Percentiles rank a stretch among this genome's conserved stretches.
These are phyloP conservation scores for Strigops habroptila DNA, from an alignment of 2,113 vertebrate species.

Conservation along the genomic window DNA sequence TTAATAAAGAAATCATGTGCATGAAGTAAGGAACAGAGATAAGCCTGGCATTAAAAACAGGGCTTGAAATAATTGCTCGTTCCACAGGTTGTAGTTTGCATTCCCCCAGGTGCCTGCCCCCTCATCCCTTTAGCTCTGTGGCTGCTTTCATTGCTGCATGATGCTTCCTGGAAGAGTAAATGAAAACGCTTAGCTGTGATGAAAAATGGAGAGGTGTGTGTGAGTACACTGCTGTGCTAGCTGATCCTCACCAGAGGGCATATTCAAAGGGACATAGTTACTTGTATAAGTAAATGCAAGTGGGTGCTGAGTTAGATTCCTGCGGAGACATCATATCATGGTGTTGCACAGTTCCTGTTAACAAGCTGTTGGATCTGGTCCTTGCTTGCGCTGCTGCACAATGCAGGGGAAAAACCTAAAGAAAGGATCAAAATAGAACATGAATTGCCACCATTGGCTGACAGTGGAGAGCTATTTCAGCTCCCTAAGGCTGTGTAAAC, in stretches of 20 bases:
- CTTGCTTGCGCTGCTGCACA: neutral
- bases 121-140: neutral
- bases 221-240: neutral
- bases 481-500: neutral
- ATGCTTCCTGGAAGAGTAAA: neutral
- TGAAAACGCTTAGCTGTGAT: accelerated
- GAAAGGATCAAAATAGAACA: neutral
- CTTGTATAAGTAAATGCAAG: accelerated
- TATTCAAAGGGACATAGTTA: neutral
- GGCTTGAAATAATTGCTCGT: neutral
- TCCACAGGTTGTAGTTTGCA: neutral
- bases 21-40: neutral
- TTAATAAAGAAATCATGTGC: neutral
- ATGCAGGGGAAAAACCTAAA: accelerated
- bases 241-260: neutral
- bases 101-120: neutral
- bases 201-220: neutral
- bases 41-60: neutral
- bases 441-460: neutral
- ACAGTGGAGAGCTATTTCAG: neutral
- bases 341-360: neutral
- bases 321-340: accelerated
- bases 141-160: neutral
- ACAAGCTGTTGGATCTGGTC: neutral
- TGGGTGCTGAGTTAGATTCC: neutral